Evolutionary conservation across 1,140 invertebrate genomes (phyloP).

Genomic region (Bombus haemorrhoidalis): DNA sequence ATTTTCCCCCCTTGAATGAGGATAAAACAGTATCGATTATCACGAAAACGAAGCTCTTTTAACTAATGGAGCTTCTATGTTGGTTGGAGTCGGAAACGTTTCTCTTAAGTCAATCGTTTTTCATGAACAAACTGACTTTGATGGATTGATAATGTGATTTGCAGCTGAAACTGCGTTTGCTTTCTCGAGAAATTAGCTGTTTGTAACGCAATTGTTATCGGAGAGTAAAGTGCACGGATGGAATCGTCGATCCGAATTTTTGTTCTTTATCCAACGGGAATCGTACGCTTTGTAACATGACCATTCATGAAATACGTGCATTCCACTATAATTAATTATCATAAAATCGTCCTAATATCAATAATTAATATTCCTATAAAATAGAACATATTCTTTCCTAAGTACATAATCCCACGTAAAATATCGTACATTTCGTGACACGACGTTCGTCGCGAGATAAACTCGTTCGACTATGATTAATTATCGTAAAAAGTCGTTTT

Average conservation of each 20-base stretch:
- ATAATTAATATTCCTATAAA: not conserved
- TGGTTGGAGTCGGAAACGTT: not conserved
- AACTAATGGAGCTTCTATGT: slow-evolving; percentile 6
- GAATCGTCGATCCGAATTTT: not conserved
- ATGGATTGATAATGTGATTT: not conserved
- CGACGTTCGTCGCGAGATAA: not conserved
- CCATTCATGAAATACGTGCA: not conserved
- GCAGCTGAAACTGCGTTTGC: not conserved
- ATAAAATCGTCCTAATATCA: not conserved
- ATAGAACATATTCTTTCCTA: not conserved
- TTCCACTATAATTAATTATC: not conserved
- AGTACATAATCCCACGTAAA: not conserved
- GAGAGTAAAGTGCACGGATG: not conserved
- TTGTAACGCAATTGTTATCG: not conserved
- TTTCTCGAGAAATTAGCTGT: not conserved
- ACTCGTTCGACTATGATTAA: not conserved
- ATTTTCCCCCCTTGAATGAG: not conserved
- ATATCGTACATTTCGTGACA: not conserved
- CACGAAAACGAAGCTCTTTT: not conserved
- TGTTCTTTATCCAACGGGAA: not conserved
- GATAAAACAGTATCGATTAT: slow-evolving; percentile 13
- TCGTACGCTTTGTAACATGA: not conserved
- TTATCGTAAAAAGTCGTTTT: not conserved
- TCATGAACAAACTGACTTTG: not conserved
- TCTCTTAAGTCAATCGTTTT: not conserved